These are phyloP conservation scores for Callospermophilus lateralis DNA, from an alignment of 2,113 vertebrate species.

Conservation along the genomic window DNA sequence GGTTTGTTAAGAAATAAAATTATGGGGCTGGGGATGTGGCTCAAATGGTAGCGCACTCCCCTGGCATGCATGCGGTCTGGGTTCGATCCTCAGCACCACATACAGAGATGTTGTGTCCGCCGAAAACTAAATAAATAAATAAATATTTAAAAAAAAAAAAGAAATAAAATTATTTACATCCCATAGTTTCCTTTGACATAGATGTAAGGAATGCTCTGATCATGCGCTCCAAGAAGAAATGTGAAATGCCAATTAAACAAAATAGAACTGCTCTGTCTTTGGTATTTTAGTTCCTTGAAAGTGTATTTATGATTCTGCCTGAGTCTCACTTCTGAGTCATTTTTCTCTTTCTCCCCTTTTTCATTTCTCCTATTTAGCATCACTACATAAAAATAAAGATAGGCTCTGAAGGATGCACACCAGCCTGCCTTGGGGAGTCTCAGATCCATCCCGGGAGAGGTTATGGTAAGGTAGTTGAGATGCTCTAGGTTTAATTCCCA, in stretches of 20 bases:
- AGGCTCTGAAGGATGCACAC: background rate
- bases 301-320: background rate
- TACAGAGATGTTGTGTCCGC: too few species aligned
- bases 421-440: background rate
- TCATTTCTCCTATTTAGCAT: conserved; percentile 3
- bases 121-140: too few species aligned
- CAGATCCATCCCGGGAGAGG: background rate
- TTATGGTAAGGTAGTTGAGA: background rate
- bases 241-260: background rate
- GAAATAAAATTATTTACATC: background rate
- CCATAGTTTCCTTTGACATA: background rate
- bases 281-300: background rate
- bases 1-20: conserved; percentile 14
- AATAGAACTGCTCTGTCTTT: background rate
- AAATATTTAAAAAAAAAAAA: too few species aligned
- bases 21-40: too few species aligned
- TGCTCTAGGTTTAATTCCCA: background rate
- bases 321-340: background rate
- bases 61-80: too few species aligned
- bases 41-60: too few species aligned
- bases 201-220: background rate
- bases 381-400: background rate
- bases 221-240: background rate
- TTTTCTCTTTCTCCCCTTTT: background rate
- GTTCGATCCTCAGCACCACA: too few species aligned